These are phyloP conservation scores for Drosophila barbarae DNA, from an alignment of 2,888 invertebrate species.

Conservation along the genomic window DNA sequence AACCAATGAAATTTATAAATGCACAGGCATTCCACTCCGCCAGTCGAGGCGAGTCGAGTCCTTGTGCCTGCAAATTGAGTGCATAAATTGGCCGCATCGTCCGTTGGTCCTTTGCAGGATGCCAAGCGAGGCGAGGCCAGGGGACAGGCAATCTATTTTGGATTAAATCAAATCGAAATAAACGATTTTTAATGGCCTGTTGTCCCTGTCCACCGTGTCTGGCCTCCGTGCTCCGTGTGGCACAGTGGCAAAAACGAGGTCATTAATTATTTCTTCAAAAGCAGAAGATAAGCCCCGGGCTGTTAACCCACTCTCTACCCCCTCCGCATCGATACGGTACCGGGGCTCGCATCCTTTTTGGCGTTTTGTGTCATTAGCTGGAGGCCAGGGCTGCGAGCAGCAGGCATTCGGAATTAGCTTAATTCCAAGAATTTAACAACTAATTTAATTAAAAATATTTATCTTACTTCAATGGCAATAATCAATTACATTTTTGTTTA, in stretches of 20 bases:
- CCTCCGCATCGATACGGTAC: conserved; percentile 12
- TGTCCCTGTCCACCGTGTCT: not conserved
- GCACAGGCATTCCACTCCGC: conserved; percentile 40
- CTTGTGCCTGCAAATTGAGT: conserved; percentile 68
- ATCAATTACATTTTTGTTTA: too few relatives aligned
- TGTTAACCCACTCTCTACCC: not conserved
- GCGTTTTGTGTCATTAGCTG: conserved; percentile 77
- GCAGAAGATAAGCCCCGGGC: conserved; percentile 75
- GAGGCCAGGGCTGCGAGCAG: conserved; percentile 39
- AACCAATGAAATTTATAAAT: conserved; percentile 79
- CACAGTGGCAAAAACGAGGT: conserved; percentile 78
- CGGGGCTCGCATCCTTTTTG: conserved; percentile 57
- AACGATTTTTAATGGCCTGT: conserved; percentile 79
- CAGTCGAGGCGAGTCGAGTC: not conserved
- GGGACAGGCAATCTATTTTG: conserved; percentile 76
- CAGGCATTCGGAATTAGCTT: not conserved
- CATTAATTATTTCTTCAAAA: conserved; percentile 80
- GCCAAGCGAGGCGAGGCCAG: not conserved
- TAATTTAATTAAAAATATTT: not conserved
- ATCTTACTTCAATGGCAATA: not conserved
- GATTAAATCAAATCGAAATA: conserved; percentile 80
- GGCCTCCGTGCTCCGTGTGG: conserved; percentile 23
- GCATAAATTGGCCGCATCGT: conserved; percentile 71
- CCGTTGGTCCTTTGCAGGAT: conserved; percentile 18
- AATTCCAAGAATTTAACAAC: not conserved